Evolutionary conservation across 2,888 invertebrate genomes (phyloP), one percentile per base, ranked within the genome.

Genomic region (Hecatera dysodea): DNA sequence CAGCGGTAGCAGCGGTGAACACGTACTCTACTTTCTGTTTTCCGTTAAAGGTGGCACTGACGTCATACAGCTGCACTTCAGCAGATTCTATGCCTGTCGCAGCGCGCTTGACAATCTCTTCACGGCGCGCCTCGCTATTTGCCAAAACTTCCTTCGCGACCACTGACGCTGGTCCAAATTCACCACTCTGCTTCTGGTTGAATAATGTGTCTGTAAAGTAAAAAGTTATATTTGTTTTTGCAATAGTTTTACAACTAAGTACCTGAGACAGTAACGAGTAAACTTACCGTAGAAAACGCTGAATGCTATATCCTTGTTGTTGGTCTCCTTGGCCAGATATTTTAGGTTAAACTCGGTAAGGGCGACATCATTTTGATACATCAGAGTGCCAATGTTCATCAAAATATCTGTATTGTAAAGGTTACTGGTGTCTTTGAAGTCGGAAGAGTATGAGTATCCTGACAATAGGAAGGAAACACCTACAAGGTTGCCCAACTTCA

Each of bases 11-110:
- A 11, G 95, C 89, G 11, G 97, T 97, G 3, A 96, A 83, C 0
- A 93, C 90, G 77, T 96, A 96, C 75, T 96, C 92, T 15, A 93
- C 90, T 73, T 94, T 93, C 78, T 96, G 93, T 55, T 95, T 90
- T 36, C 96, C 97, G 46, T 96, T 94, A 76, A 97, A 96, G 71
- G 96, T 90, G 24, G 96, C 87, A 48, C 96, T 95, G 0, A 97
- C 75, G 81, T 97, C 97, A 0, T 96, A 69, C 11, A 96, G 93
- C 36, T 90, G 85, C 12, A 96, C 95, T 66, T 93, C 87, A 66
- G 96, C 96, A 52, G 92, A 94, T 39, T 94, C 92, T 72, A 97
- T 96, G 59, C 97, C 97, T 55, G 95, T 88, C 4, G 95, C 93
- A 2, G 95, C 97, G 72, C 96, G 96, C 59, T 96, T 92, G 19